Conservation (phyloP, 2,888 invertebrate species). For the Escarpia spicata region DNA sequence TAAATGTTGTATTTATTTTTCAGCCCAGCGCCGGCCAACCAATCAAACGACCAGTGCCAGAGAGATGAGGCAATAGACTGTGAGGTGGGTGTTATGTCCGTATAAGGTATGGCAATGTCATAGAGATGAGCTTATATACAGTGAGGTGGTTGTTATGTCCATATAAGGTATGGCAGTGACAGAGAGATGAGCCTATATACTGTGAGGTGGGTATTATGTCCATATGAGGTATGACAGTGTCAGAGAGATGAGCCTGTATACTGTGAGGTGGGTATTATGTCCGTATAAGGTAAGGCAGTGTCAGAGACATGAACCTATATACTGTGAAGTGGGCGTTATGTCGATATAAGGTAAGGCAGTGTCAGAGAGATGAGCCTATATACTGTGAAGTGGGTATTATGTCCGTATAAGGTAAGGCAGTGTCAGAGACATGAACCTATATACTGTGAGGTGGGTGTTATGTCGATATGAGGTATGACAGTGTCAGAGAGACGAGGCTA, state of each 20-base stretch:
- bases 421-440: no score
- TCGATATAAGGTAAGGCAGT: no score
- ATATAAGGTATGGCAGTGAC: no score
- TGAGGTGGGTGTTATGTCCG: constrained; percentile 50
- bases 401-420: no score
- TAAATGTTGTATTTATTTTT: background rate
- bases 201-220: constrained; percentile 56
- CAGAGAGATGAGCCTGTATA: constrained; percentile 81
- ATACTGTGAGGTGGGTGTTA: background rate
- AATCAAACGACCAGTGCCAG: constrained; percentile 70
- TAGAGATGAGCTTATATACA: background rate
- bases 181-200: constrained; percentile 80
- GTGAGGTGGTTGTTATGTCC: constrained; percentile 22
- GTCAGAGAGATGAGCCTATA: no score
- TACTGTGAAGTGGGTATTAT: constrained; percentile 56
- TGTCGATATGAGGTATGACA: no score
- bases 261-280: constrained; percentile 57
- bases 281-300: constrained; percentile 50
- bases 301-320: constrained; percentile 79
- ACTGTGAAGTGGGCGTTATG: constrained; percentile 65
- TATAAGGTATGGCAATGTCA: no score
- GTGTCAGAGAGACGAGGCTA: constrained; percentile 75
- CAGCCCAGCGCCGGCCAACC: constrained; percentile 65
- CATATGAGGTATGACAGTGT: constrained; percentile 34
- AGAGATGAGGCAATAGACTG: constrained; percentile 81